Percentiles rank a stretch among this genome's conserved stretches.
phyloP scores from a whole-genome alignment of 2,113 vertebrate species.

The Lophius piscatorius region DNA sequence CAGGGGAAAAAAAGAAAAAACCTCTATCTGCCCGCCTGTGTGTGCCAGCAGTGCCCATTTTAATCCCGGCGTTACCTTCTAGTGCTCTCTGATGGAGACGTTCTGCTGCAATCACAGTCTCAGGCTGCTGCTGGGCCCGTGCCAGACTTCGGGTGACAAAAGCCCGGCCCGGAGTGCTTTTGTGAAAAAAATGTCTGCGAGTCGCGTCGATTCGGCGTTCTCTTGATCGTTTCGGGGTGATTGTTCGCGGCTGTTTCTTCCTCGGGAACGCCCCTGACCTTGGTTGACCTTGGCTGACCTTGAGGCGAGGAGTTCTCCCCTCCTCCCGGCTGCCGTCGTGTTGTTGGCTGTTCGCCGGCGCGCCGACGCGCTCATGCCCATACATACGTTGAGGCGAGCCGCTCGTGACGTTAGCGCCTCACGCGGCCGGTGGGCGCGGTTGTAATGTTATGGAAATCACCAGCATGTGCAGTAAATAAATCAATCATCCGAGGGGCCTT shows the following conservation, averaged over 20 bases:
- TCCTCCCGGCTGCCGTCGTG: no score
- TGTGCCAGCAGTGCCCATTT: constrained; percentile 81
- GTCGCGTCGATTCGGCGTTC: background rate
- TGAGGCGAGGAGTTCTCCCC: background rate
- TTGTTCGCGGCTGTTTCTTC: background rate
- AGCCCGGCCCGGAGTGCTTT: constrained; percentile 47
- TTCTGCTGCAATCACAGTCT: constrained; percentile 64
- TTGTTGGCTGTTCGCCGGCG: no score
- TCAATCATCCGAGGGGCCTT: constrained; percentile 81
- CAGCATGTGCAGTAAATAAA: constrained; percentile 77
- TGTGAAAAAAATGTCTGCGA: constrained; percentile 30
- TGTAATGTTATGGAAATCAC: constrained; percentile 76
- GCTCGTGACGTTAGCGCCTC: constrained; percentile 56
- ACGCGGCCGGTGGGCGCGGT: constrained; percentile 60
- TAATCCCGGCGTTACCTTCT: constrained; percentile 80
- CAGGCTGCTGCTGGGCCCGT: constrained; percentile 69
- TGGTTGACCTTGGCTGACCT: constrained; percentile 3
- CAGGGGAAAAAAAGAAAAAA: constrained; percentile 47
- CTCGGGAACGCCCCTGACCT: constrained; percentile 20
- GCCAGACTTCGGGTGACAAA: constrained; percentile 68
- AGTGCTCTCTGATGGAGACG: constrained; percentile 80
- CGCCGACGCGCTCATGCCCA: constrained; percentile 18
- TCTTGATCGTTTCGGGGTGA: no score
- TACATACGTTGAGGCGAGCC: constrained; percentile 47
- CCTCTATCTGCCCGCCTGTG: constrained; percentile 72